These are phyloP conservation scores for Columbina picui DNA, from an alignment of 2,113 vertebrate species.

Conservation along the genomic window DNA sequence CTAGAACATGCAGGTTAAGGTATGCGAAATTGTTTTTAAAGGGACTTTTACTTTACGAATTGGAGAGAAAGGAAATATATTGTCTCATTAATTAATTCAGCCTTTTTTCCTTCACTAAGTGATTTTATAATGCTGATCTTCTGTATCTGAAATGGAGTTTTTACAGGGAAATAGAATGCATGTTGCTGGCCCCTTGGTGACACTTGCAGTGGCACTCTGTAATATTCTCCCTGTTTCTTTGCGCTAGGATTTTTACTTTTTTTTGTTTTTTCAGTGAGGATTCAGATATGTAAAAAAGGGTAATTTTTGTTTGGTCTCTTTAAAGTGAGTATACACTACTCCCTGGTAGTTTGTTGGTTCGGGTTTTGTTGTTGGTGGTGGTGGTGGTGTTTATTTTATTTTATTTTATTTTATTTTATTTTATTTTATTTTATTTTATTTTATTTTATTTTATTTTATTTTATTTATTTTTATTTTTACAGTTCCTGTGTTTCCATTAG, in stretches of 20 bases:
- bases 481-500: background rate
- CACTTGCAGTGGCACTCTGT: background rate
- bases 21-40: background rate
- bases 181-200: background rate
- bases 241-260: background rate
- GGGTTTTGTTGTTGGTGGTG: no score
- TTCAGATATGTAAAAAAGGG: background rate
- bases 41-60: background rate
- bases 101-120: background rate
- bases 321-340: background rate
- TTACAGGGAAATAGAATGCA: background rate
- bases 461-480: background rate
- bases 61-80: background rate
- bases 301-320: background rate
- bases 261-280: background rate
- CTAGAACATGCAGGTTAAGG: background rate
- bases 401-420: no score
- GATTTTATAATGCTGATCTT: background rate
- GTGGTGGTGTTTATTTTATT: no score
- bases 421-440: no score
- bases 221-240: background rate
- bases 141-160: background rate
- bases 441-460: no score
- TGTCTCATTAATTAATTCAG: background rate
- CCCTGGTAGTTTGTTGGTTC: no score